A percentile compares a stretch with the other conserved stretches of the same genome.
Conservation (phyloP, 1,140 invertebrate species). For the Zaprionus lachaisei region DNA sequence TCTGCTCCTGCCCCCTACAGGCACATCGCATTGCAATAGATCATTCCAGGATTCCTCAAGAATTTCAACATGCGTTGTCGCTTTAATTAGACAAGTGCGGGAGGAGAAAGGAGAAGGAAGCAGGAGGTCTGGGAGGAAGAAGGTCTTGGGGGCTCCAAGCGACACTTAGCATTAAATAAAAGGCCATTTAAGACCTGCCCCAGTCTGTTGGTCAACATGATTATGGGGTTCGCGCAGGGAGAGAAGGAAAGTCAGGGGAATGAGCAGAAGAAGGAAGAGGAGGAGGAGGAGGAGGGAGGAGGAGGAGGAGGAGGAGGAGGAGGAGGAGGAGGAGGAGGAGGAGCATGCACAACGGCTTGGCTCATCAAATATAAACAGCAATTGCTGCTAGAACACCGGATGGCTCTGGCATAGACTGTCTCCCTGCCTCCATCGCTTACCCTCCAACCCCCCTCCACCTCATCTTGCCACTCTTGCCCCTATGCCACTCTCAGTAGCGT, state of each 20-base stretch:
- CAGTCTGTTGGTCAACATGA: constrained; percentile 32
- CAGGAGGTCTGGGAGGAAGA: too few species aligned
- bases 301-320: too few species aligned
- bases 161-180: constrained; percentile 78
- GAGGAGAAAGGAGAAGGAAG: neutral
- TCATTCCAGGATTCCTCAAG: constrained; percentile 36
- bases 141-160: constrained; percentile 34
- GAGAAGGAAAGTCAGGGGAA: neutral
- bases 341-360: neutral
- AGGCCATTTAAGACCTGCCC: constrained; percentile 73
- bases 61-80: constrained; percentile 47
- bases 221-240: constrained; percentile 19
- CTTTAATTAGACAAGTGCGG: constrained; percentile 53
- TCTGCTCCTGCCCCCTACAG: neutral
- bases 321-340: too few species aligned
- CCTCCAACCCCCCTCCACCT: neutral
- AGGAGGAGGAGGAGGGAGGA: too few species aligned
- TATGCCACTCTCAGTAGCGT: neutral
- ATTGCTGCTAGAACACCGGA: neutral
- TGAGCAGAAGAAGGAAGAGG: constrained; percentile 15
- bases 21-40: constrained; percentile 30
- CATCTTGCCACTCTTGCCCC: neutral
- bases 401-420: neutral
- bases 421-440: neutral
- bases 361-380: constrained; percentile 47